phyloP scores from a whole-genome alignment of 2,797 vertebrate species.

The Garrulus glandarius region DNA sequence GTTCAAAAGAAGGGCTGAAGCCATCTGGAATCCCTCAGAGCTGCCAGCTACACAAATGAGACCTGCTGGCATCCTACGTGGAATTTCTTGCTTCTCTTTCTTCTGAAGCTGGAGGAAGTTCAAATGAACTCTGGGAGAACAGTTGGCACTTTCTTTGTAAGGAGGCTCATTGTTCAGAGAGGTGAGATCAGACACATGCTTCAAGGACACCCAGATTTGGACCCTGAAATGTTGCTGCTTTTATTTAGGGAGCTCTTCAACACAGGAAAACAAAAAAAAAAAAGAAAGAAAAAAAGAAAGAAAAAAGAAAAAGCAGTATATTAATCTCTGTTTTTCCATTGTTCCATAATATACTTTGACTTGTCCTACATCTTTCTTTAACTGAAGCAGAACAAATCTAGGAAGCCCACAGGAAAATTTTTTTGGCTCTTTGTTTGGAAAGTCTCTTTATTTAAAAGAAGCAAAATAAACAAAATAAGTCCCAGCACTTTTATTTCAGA shows the following conservation, averaged over 20 bases:
- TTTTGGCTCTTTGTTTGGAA: conserved; percentile 49
- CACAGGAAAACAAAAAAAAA: rapidly evolving
- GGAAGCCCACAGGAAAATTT: conserved; percentile 23
- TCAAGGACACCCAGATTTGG: background rate
- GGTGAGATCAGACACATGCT: background rate
- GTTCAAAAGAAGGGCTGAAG: conserved; percentile 73
- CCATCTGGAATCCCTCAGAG: conserved; percentile 74
- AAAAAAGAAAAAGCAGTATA: background rate
- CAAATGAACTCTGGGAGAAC: conserved; percentile 49
- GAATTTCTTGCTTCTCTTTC: conserved; percentile 70
- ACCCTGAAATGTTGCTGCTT: background rate
- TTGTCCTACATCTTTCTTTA: conserved; percentile 33
- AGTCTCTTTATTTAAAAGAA: conserved; percentile 13
- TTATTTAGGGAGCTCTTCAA: background rate
- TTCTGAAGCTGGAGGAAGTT: conserved; percentile 67
- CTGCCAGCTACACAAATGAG: conserved; percentile 65
- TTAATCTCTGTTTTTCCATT: conserved; percentile 5
- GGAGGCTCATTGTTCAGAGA: conserved; percentile 31
- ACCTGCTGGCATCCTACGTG: conserved; percentile 67
- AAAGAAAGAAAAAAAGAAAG: rapidly evolving
- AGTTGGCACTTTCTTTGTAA: conserved; percentile 57
- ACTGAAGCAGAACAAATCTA: conserved; percentile 49
- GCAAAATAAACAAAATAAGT: conserved; percentile 21
- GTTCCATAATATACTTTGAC: background rate
- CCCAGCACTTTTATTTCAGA: conserved; percentile 20